Conservation (phyloP, 2,888 invertebrate genomes). For the Archips xylosteana region DNA sequence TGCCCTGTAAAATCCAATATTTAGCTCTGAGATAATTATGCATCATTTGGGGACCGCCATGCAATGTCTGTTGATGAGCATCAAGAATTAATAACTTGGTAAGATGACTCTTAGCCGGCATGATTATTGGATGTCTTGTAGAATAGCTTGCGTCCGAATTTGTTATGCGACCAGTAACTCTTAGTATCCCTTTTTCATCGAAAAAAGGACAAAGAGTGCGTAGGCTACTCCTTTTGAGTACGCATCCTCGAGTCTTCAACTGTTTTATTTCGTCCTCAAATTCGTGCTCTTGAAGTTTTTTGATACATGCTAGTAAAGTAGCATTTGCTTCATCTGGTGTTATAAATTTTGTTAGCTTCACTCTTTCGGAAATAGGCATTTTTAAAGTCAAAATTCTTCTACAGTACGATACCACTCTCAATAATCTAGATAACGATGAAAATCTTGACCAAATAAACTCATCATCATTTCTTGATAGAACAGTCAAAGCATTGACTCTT, state of each 20-base stretch:
- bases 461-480: no score
- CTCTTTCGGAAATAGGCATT: no score
- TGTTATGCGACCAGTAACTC: conserved; percentile 15
- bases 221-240: no score
- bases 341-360: background rate
- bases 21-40: conserved; percentile 34
- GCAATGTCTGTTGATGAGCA: conserved; percentile 42
- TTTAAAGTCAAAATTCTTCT: background rate
- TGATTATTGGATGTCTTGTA: conserved; percentile 41
- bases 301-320: background rate
- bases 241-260: no score
- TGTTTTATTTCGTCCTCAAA: background rate
- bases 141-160: background rate
- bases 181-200: background rate
- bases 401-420: background rate
- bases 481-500: no score
- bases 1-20: conserved; percentile 34
- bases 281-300: background rate
- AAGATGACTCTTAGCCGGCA: background rate
- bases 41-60: conserved; percentile 45
- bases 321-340: background rate
- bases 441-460: no score
- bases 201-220: background rate
- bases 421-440: no score
- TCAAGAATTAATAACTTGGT: conserved; percentile 33